phyloP scores from a whole-genome alignment of 1,140 invertebrate genomes.

The Drosophila repleta region DNA sequence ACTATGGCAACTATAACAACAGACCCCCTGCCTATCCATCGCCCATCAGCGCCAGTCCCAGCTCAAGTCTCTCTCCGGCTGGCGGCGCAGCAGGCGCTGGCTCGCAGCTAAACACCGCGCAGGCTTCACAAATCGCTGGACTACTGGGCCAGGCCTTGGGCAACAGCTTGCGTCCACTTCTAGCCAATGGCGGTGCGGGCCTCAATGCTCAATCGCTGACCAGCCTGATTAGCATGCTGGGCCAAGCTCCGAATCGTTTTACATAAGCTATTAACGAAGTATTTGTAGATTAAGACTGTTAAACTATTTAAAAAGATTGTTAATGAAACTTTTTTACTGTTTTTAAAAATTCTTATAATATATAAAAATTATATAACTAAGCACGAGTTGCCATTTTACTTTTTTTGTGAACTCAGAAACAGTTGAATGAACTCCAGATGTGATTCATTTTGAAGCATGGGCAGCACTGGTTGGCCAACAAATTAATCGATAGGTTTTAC shows the following conservation, averaged over 20 bases:
- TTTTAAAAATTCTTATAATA: too few relatives aligned
- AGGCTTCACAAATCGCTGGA: slow-evolving; percentile 63
- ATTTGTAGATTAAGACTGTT: slow-evolving; percentile 9
- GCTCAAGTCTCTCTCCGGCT: neutral
- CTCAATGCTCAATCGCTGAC: slow-evolving; percentile 54
- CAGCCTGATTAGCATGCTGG: slow-evolving; percentile 49
- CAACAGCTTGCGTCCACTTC: slow-evolving; percentile 61
- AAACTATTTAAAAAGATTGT: too few relatives aligned
- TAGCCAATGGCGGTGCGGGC: slow-evolving; percentile 55
- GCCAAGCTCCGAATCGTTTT: neutral
- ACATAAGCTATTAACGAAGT: neutral
- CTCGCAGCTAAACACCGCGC: slow-evolving; percentile 48
- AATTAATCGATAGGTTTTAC: neutral
- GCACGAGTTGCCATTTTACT: neutral
- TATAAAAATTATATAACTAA: too few relatives aligned
- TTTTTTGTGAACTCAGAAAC: neutral
- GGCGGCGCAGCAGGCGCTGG: slow-evolving; percentile 6
- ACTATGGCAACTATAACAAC: slow-evolving; percentile 11
- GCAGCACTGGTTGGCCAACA: neutral
- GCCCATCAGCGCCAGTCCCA: neutral
- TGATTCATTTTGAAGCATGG: neutral
- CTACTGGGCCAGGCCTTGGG: slow-evolving; percentile 64
- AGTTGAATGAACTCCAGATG: slow-evolving; percentile 1
- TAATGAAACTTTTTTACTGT: too few relatives aligned
- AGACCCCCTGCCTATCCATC: neutral